Percentiles rank a stretch among this genome's conserved stretches.
Evolutionary conservation across 2,113 vertebrate species (phyloP).

Genomic region (Percopsis transmontana): DNA sequence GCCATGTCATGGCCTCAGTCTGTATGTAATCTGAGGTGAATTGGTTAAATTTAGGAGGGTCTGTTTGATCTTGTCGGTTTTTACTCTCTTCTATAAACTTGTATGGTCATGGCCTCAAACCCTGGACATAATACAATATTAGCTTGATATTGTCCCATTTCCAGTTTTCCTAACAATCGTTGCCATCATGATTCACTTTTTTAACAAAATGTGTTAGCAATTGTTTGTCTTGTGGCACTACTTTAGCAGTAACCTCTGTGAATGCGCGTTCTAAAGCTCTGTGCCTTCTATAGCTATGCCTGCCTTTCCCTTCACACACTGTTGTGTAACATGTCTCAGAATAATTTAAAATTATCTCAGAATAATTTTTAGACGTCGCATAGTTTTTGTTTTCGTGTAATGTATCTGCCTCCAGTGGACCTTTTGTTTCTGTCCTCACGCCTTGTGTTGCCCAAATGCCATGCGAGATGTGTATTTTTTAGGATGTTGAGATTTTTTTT

Average conservation of each 20-base stretch:
- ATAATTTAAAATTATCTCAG: conserved; percentile 19
- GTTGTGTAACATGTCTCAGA: conserved; percentile 20
- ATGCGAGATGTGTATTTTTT: conserved; percentile 45
- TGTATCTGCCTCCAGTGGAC: conserved; percentile 28
- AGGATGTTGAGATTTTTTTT: conserved; percentile 8
- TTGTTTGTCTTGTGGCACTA: conserved; percentile 45
- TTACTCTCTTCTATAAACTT: neutral
- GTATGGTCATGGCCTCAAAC: neutral
- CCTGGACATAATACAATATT: conserved; percentile 20
- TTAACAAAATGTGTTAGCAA: conserved; percentile 19
- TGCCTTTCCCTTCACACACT: conserved; percentile 49
- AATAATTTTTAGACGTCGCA: conserved; percentile 26
- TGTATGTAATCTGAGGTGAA: conserved; percentile 12
- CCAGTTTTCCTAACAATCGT: conserved; percentile 26
- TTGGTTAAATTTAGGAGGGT: conserved; percentile 8
- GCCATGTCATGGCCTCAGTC: conserved; percentile 22
- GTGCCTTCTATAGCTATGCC: conserved; percentile 75
- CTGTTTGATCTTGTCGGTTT: neutral
- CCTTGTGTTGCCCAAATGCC: conserved; percentile 47
- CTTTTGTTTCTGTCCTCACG: conserved; percentile 10
- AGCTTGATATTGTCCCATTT: conserved; percentile 19
- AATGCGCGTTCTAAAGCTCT: conserved; percentile 71
- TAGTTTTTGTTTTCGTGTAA: neutral
- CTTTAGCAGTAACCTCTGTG: conserved; percentile 53
- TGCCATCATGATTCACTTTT: conserved; percentile 50